Base-by-base conservation (phyloP, 2,888 invertebrate genomes). In the Amiota minor region DNA sequence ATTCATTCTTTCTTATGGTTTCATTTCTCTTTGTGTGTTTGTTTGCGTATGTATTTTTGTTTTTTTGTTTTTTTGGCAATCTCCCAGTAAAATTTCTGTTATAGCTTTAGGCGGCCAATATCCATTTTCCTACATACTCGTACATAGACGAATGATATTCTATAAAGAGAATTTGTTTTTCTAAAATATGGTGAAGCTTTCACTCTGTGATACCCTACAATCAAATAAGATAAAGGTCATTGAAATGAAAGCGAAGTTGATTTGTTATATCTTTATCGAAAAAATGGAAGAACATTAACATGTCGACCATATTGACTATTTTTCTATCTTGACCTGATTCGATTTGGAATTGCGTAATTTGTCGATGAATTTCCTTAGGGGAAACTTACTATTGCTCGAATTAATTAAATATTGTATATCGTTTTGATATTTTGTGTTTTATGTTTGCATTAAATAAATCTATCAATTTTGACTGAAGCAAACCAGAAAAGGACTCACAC, bases 321-420 rank as follows among this genome's bases (percentile, higher is more conserved):
- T 56, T 59, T 18, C 59, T 12, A 59, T 59, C 20, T 18, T 8
- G 59, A 11, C 20, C n/a, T 20, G 11, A 16, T 59, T 59, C 59
- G 18, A 59, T 59, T 20, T 10, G 9, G 2, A 9, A 20, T 59
- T 65, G 18, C 65, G 16, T 49, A 47, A 65, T 20, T 47, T 65
- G 65, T 47, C n/a, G n/a, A 47, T 35, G 18, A 64, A 2, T 64
- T 10, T 49, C 49, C 65, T 16, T 9, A 35, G 47, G 35, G 47
- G 11, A 47, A 47, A 65, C 18, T 47, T 65, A 46, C 64, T 16
- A 64, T 64, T 64, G n/a, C 35, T 16, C 46, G 46, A n/a, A 65
- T 45, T 65, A 65, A 65, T 65, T 65, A 65, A 65, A 47, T 65
- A 49, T 18, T 49, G 16, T 35, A 2, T 9, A 65, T 65, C 20